A percentile compares a stretch with the other conserved stretches of the same genome.
Conservation (phyloP, 2,797 vertebrate species). For the Phalanger gymnotis region DNA sequence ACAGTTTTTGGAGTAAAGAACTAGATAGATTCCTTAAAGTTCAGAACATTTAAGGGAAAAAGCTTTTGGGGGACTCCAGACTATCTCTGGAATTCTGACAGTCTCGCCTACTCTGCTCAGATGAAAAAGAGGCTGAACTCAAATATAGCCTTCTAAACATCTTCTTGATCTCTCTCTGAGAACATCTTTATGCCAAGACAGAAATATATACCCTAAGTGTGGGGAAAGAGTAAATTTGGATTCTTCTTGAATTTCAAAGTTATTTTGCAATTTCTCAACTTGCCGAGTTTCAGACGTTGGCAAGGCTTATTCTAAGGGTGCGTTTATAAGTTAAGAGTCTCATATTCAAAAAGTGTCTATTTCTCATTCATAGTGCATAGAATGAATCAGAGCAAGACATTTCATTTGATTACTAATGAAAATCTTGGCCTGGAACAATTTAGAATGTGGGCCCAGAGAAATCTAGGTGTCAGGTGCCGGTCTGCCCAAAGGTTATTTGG, state of each 20-base stretch:
- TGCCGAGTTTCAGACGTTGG: neutral
- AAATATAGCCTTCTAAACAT: constrained; percentile 4
- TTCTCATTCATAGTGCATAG: neutral
- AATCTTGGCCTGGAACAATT: neutral
- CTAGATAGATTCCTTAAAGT: neutral
- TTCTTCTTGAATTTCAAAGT: neutral
- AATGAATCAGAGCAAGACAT: neutral
- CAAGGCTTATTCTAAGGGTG: neutral
- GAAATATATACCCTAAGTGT: neutral
- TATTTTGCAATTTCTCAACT: constrained; percentile 3
- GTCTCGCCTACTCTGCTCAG: neutral
- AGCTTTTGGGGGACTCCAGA: neutral
- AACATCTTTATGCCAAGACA: constrained; percentile 10
- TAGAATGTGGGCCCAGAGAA: neutral
- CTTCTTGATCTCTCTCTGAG: neutral
- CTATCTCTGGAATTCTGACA: neutral
- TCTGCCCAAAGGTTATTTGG: neutral
- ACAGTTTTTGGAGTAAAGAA: neutral
- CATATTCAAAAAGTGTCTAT: neutral
- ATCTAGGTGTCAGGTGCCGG: neutral
- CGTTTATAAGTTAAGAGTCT: neutral
- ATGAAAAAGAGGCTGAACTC: neutral
- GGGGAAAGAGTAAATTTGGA: neutral
- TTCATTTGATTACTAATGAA: neutral
- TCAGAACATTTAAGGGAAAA: neutral